phyloP scores from a whole-genome alignment of 2,113 vertebrate genomes.

The Panthera uncia region DNA sequence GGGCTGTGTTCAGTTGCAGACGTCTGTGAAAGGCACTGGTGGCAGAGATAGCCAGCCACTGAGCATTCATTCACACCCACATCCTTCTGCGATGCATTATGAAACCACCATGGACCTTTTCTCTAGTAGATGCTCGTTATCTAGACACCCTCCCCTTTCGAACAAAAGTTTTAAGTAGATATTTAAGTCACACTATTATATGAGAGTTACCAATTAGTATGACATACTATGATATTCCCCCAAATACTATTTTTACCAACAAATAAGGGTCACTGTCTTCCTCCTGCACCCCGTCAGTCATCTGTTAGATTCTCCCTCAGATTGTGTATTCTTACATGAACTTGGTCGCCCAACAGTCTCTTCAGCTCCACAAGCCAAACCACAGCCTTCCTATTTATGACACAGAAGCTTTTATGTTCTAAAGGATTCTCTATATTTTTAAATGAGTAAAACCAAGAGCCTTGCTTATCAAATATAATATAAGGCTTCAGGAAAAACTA shows the following conservation, averaged over 20 bases:
- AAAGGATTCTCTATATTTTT: neutral
- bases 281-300: neutral
- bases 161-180: neutral
- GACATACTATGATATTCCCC: neutral
- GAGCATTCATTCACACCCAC: too few relatives aligned
- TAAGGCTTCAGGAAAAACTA: neutral
- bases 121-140: neutral
- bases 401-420: neutral
- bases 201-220: neutral
- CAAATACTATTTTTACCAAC: neutral
- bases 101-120: too few relatives aligned
- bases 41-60: neutral
- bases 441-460: neutral
- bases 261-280: neutral
- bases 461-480: neutral
- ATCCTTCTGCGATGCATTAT: neutral
- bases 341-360: neutral
- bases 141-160: neutral
- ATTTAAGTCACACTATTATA: neutral
- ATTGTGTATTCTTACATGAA: neutral
- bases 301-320: neutral
- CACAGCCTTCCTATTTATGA: neutral
- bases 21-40: too few relatives aligned
- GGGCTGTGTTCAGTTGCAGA: neutral
- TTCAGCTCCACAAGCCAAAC: neutral